Evolutionary conservation across 2,888 invertebrate species (phyloP), one percentile per base, ranked within the genome.

Genomic region (Torymus aiolomorphi): DNA sequence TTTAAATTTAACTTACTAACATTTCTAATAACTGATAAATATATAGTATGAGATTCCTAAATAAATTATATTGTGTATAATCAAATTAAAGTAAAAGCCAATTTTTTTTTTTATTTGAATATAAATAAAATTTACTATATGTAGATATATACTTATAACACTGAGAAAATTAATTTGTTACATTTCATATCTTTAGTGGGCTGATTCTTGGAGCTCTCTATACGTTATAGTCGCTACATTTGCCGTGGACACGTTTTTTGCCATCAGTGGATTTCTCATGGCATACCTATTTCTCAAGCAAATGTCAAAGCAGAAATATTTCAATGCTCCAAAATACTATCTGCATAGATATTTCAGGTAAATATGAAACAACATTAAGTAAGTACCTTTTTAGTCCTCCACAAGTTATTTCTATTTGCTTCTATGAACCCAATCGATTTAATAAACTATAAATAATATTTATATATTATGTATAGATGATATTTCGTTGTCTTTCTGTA

Each of bases 231-330:
- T 90, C 75, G 91, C 90, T 0, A 89, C 91, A 1, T 88, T 92
- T 63, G 87, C 90, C 0, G 91, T 91, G 0, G 92, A 92, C 83
- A 89, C 91, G 1, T 92, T 92, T 85, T 91, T 92, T 81, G 86
- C 91, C 56, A 80, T 92, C 12, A 90, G 91, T 80, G 92, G 91
- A 10, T 86, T 91, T 79, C 84, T 92, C 16, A 89, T 91, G 20
- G 84, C 90, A 8, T 90, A 90, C 80, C 82, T 89, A 10, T 88
- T 91, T 72, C 84, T 91, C 14, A 88, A 89, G 70, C 85, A 89
- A 80, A 85, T 88, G 80, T 83, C 87, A 18, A 88, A 86, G 62
- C 87, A 87, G 2, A 85, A 85, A 16, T 82, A 80, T 11, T 88
- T 91, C 31, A 91, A 91, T 81, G 84, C 90, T 78, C 82, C 89